Percentiles rank a stretch among this genome's conserved stretches.
phyloP scores from a whole-genome alignment of 2,888 invertebrate species.

The Stenolophus ochropezus region DNA sequence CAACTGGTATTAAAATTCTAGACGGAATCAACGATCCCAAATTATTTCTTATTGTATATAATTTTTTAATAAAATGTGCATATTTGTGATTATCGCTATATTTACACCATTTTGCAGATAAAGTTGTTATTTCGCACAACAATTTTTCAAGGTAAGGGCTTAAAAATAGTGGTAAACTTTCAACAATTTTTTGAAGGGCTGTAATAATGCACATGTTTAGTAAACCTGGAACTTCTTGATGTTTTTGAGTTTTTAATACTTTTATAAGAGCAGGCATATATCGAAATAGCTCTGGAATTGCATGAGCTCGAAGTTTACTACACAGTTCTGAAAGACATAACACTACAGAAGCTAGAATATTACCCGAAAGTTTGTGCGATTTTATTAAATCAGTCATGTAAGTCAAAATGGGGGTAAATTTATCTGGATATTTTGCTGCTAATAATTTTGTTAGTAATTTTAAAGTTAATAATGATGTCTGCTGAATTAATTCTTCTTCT shows the following conservation, averaged over 20 bases:
- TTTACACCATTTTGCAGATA: conserved; percentile 76
- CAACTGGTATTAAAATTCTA: conserved; percentile 85
- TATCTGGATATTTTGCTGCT: conserved; percentile 79
- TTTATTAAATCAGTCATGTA: conserved; percentile 80
- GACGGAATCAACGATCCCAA: conserved; percentile 82
- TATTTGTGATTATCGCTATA: conserved; percentile 74
- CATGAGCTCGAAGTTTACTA: conserved; percentile 83
- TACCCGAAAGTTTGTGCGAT: conserved; percentile 74
- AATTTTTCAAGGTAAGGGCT: conserved; percentile 89
- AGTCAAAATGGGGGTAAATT: conserved; percentile 83
- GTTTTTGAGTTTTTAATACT: conserved; percentile 78
- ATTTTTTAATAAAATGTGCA: conserved; percentile 76
- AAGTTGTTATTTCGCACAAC: conserved; percentile 78
- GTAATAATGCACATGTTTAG: conserved; percentile 85
- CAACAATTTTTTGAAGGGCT: conserved; percentile 87
- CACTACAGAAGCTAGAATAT: conserved; percentile 83
- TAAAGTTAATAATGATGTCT: conserved; percentile 87
- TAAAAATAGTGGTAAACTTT: conserved; percentile 87
- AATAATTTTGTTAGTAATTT: conserved; percentile 87
- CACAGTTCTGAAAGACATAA: conserved; percentile 88
- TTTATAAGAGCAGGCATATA: conserved; percentile 86
- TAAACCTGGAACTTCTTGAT: conserved; percentile 77
- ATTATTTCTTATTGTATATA: conserved; percentile 80
- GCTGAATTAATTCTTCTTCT: conserved; percentile 81
- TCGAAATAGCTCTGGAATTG: conserved; percentile 83